These are phyloP conservation scores for Podarcis muralis DNA, from an alignment of 2,113 vertebrate species.

Conservation along the genomic window DNA sequence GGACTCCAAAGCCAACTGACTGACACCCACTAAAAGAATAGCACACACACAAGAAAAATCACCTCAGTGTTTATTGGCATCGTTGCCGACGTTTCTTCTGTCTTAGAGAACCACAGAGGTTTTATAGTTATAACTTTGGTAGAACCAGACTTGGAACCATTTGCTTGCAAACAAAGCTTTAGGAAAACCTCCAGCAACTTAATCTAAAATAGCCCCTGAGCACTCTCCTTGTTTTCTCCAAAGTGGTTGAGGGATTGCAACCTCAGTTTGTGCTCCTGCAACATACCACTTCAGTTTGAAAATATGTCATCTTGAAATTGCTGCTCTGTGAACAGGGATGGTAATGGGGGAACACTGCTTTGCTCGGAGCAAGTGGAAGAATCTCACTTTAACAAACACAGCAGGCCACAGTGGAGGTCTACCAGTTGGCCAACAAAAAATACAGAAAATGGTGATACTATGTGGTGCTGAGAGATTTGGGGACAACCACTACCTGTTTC, in stretches of 20 bases:
- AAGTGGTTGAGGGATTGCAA: not conserved
- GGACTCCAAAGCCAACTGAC: constrained; percentile 40
- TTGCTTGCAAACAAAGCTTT: constrained; percentile 6
- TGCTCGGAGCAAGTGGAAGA: not conserved
- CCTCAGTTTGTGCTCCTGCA: constrained; percentile 31
- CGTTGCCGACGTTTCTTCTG: constrained; percentile 10
- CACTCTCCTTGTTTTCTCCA: not conserved
- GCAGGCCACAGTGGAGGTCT: not conserved
- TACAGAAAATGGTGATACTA: not conserved
- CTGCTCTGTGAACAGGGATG: not conserved
- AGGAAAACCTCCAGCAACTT: not conserved
- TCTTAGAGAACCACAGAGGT: not conserved
- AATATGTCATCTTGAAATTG: constrained; percentile 27
- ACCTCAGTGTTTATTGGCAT: constrained; percentile 1
- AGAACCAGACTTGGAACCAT: not conserved
- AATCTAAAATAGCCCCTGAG: not conserved
- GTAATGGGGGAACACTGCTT: not conserved
- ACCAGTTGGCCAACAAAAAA: not conserved
- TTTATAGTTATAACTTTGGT: not conserved
- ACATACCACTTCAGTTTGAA: constrained; percentile 24
- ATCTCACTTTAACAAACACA: not conserved
- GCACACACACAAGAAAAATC: not conserved
- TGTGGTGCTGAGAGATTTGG: not conserved
- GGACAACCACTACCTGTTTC: not conserved
- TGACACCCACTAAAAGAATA: constrained; percentile 9